A percentile compares a stretch with the other conserved stretches of the same genome.
Evolutionary conservation across 2,113 vertebrate genomes (phyloP).

Genomic region (Mohoua ochrocephala): DNA sequence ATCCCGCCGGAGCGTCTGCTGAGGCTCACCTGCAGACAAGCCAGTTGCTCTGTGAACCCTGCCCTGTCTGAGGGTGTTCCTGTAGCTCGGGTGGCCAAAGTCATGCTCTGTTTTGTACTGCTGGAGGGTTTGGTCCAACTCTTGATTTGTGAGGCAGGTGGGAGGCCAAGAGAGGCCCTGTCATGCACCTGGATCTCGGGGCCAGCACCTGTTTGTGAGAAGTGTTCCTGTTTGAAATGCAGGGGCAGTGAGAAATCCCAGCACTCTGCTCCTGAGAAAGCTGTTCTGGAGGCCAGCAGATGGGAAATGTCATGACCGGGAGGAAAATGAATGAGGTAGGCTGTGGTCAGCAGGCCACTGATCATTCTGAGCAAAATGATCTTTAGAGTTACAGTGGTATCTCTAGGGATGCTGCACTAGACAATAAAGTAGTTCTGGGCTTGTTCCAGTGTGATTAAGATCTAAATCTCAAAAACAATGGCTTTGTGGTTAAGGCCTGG

Average conservation of each 20-base stretch:
- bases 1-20: rapidly evolving
- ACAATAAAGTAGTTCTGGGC: not conserved
- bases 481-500: not conserved
- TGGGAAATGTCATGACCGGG: not conserved
- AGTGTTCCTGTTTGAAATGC: not conserved
- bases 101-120: not conserved
- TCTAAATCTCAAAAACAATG: not conserved
- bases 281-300: not conserved
- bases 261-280: not conserved
- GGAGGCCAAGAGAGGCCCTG: not conserved
- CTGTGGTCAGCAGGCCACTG: not conserved
- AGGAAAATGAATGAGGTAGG: not conserved
- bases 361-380: not conserved
- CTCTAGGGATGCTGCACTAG: not conserved
- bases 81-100: not conserved
- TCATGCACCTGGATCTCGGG: not conserved
- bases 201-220: not conserved
- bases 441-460: not conserved
- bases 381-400: not conserved
- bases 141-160: not conserved
- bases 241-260: not conserved
- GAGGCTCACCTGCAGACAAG: not conserved
- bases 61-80: not conserved
- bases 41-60: not conserved
- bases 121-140: not conserved